These are phyloP conservation scores for Protaetia brevitarsis DNA, from an alignment of 1,140 invertebrate genomes.

Conservation along the genomic window DNA sequence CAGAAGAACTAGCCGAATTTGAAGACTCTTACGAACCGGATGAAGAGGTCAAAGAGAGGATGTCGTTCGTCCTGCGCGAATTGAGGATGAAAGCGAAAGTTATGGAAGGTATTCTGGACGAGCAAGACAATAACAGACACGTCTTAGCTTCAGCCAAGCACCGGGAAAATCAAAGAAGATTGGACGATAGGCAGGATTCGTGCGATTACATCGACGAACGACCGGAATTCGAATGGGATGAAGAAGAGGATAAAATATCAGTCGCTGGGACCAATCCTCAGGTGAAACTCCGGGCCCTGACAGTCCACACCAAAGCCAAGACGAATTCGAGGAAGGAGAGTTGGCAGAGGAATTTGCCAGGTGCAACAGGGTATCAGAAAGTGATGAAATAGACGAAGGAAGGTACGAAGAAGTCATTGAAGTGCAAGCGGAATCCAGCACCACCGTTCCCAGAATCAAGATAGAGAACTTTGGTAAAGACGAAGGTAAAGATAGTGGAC, in stretches of 20 bases:
- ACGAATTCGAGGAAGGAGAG: constrained; percentile 63
- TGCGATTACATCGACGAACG: constrained; percentile 42
- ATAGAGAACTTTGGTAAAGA: constrained; percentile 50
- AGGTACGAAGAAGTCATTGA: constrained; percentile 33
- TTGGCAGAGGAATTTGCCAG: constrained; percentile 44
- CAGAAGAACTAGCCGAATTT: constrained; percentile 59
- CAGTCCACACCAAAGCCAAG: constrained; percentile 69
- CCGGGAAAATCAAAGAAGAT: constrained; percentile 45
- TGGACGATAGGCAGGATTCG: constrained; percentile 31
- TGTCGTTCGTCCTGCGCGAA: constrained; percentile 73
- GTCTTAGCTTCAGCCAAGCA: constrained; percentile 49
- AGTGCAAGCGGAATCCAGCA: constrained; percentile 33
- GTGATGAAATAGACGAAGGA: constrained; percentile 42
- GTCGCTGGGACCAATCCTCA: constrained; percentile 59
- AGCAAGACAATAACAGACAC: constrained; percentile 43
- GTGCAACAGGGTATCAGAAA: constrained; percentile 47
- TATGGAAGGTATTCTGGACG: constrained; percentile 42
- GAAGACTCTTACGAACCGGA: constrained; percentile 58
- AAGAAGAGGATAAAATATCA: constrained; percentile 46
- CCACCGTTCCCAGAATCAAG: constrained; percentile 55
- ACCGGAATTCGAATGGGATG: constrained; percentile 49
- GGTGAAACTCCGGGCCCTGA: constrained; percentile 85
- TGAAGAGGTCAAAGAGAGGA: constrained; percentile 70
- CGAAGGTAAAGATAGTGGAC: constrained; percentile 55
- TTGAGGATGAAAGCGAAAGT: constrained; percentile 65